Conservation (phyloP, 2,888 invertebrate species). For the Noctua pronuba region DNA sequence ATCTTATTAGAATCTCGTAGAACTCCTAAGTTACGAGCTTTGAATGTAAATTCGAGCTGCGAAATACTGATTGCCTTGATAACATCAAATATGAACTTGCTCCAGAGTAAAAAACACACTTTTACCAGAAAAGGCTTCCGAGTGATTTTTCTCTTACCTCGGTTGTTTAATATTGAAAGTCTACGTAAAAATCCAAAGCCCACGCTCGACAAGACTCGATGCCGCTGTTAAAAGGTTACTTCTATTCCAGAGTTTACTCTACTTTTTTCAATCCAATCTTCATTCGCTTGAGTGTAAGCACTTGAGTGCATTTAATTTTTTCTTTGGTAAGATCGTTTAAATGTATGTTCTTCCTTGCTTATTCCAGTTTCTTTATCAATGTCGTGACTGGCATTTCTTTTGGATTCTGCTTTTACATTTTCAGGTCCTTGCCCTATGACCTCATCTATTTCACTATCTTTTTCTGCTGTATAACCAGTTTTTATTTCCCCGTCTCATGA, state of each 20-base stretch:
- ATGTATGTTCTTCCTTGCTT: constrained; percentile 20
- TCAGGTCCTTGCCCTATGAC: not conserved
- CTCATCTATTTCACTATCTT: not conserved
- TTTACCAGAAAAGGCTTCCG: constrained; percentile 16
- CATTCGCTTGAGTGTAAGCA: constrained; percentile 57
- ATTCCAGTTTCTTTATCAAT: not conserved
- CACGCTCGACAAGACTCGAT: constrained; percentile 51
- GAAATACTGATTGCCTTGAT: constrained; percentile 24
- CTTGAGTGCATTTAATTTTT: constrained; percentile 55
- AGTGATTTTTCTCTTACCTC: constrained; percentile 26
- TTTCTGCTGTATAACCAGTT: not conserved
- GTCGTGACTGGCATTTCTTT: not conserved
- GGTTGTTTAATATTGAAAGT: constrained; percentile 46
- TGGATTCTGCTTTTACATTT: not conserved
- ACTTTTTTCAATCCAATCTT: constrained; percentile 63
- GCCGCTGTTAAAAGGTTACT: constrained; percentile 49
- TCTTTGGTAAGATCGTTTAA: constrained; percentile 25
- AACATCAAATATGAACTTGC: constrained; percentile 22
- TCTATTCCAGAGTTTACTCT: constrained; percentile 41
- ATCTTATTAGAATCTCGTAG: constrained; percentile 38
- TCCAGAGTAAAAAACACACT: constrained; percentile 7
- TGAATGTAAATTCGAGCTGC: constrained; percentile 7
- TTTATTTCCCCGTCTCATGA: constrained; percentile 27
- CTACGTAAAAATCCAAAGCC: constrained; percentile 50
- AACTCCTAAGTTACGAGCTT: constrained; percentile 27